Evolutionary conservation across 2,888 invertebrate genomes (phyloP), one percentile per base, ranked within the genome.

Genomic region (Microctonus hyperodae): DNA sequence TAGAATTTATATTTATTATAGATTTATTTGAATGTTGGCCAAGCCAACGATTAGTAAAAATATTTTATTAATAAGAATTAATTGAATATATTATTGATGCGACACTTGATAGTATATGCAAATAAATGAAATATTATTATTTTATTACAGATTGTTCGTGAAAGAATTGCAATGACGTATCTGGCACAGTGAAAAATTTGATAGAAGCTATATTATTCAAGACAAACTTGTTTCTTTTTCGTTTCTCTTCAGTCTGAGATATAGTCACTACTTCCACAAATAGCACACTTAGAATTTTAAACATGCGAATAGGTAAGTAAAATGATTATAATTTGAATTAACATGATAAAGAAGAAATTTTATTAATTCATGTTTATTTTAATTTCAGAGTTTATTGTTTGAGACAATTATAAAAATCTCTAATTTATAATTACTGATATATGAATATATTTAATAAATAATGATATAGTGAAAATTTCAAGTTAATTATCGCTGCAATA

Each of bases 131-230:
- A 60, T 50, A 40, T 22, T 67, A 65, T 40, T 64, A 50, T 35
- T 28, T 11, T 7, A 23, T 62, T 58, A 50, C 68, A 71, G 65
- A 67, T 62, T 68, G 50, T 60, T 59, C 53, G 44, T 56, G 62
- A 37, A 60, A 60, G 48, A 64, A 66, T 56, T 64, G 61, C 40
- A 61, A 65, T 66, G 68, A 56, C 64, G 60, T 51, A 55, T 57
- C 13, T 35, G 53, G n/a, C 35, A 25, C 23, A 2, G 23, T 61
- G 51, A 31, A 51, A 31, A 31, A 28, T 51, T 50, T 22, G 10
- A 33, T 20, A 50, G 51, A 61, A 28, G 33, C 20, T 9, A 48
- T 9, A 48, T n/a, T 61, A 7, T 11, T n/a, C 20, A 6, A 33
- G 25, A n/a, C 22, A 13, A 25, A 61, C 51, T 33, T 62, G 40